These are phyloP conservation scores for Heteractis magnifica DNA, from an alignment of 92 coral and sea anemone genomes.

Conservation along the genomic window DNA sequence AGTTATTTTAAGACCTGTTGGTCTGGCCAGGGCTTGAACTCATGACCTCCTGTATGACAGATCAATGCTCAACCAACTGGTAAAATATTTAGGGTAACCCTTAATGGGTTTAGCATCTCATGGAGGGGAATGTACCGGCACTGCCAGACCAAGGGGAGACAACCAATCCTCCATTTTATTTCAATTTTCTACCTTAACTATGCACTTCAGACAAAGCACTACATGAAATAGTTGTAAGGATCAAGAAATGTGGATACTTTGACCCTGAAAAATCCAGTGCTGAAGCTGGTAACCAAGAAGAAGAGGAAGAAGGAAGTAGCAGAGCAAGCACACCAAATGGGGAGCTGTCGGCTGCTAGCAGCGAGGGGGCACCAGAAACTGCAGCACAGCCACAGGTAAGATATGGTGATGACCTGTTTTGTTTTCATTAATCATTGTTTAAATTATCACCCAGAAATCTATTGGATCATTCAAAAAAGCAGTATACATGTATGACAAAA, in stretches of 20 bases:
- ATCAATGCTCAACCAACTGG: too few species aligned
- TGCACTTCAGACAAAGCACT: conserved; percentile 64
- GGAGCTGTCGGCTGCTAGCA: conserved; percentile 35
- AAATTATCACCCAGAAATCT: too few species aligned
- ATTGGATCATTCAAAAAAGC: not conserved
- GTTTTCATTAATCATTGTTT: not conserved
- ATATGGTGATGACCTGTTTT: not conserved
- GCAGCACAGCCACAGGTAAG: conserved; percentile 23
- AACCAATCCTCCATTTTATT: not conserved
- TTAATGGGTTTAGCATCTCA: too few species aligned
- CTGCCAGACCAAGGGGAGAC: too few species aligned
- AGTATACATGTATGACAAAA: too few species aligned
- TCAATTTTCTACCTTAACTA: conserved; percentile 45
- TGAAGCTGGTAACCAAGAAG: conserved; percentile 51
- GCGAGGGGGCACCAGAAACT: conserved; percentile 13
- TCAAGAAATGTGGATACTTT: conserved; percentile 84
- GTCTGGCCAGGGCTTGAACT: too few species aligned
- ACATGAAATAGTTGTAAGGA: conserved; percentile 63
- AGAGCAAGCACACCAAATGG: conserved; percentile 41
- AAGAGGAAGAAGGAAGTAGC: conserved; percentile 49
- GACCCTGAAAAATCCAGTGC: conserved; percentile 46
- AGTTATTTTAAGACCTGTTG: too few species aligned
- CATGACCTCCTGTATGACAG: too few species aligned
- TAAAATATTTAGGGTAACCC: too few species aligned
- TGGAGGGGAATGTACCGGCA: too few species aligned